Percentiles rank a stretch among this genome's conserved stretches.
Conservation (phyloP, 2,797 vertebrate species). For the Cossypha heuglini region DNA sequence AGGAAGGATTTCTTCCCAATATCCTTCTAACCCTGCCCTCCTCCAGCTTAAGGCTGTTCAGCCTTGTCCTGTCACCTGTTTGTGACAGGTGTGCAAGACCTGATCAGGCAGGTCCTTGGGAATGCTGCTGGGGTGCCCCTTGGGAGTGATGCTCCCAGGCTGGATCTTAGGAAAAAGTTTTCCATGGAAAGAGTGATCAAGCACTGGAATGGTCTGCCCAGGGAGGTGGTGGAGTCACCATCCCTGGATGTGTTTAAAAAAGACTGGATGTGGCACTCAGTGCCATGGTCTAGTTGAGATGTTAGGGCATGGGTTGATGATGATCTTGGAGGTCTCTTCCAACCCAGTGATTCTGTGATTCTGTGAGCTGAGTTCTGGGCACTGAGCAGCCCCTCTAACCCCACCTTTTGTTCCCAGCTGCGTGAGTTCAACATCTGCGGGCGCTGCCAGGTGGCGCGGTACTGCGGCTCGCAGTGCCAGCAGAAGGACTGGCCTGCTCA, state of each 20-base stretch:
- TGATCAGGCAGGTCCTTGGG: fast-evolving
- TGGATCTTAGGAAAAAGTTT: no score
- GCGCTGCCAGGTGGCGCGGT: conserved; percentile 95
- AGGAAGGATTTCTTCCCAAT: neutral
- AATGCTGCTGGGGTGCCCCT: neutral
- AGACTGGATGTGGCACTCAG: no score
- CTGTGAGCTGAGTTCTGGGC: neutral
- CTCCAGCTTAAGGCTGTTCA: neutral
- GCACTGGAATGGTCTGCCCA: no score
- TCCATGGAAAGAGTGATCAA: no score
- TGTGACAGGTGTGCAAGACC: fast-evolving
- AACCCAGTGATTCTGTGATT: no score
- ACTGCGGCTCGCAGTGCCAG: conserved; percentile 98
- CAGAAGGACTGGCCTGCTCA: conserved; percentile 99
- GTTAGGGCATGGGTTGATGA: no score
- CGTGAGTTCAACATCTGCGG: conserved; percentile 99
- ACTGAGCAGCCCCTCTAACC: neutral
- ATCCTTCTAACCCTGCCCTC: neutral
- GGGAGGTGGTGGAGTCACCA: no score
- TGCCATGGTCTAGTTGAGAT: no score
- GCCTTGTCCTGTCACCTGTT: neutral
- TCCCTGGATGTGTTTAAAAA: no score
- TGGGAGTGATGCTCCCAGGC: no score
- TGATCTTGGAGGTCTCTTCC: no score
- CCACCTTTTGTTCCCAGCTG: conserved; percentile 69